Percentiles rank a stretch among this genome's conserved stretches.
These are phyloP conservation scores for Nemopilema nomurai DNA, from an alignment of 30 jellyfish, hydroid and myxozoan species.

Conservation along the genomic window DNA sequence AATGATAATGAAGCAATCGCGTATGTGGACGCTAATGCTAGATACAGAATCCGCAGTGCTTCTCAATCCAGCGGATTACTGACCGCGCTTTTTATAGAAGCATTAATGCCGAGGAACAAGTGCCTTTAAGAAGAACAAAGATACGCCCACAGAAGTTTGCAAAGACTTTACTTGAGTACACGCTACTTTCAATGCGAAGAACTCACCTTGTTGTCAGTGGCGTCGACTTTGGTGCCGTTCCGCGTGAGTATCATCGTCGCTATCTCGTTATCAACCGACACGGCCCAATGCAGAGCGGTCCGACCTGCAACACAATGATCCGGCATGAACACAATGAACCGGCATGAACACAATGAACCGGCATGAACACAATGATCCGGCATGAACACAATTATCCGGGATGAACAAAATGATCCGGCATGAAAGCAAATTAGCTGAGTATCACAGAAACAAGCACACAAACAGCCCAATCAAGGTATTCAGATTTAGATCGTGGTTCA, in stretches of 20 bases:
- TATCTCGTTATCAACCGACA: constrained; percentile 66
- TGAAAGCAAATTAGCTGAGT: no score
- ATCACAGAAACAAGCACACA: no score
- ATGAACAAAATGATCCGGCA: no score
- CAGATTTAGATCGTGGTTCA: no score
- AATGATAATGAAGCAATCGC: no score
- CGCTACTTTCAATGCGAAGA: background rate
- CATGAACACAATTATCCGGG: background rate
- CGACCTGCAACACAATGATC: constrained; percentile 38
- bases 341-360: background rate
- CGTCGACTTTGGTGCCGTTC: constrained; percentile 88
- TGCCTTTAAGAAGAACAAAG: background rate
- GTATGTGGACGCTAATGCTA: no score
- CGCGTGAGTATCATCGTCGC: constrained; percentile 68
- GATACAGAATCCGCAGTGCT: no score
- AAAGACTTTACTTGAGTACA: background rate
- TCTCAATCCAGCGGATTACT: no score
- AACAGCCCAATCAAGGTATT: no score
- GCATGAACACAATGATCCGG: no score
- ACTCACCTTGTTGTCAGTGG: constrained; percentile 77
- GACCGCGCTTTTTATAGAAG: no score
- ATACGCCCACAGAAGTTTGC: constrained; percentile 13
- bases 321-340: constrained; percentile 83
- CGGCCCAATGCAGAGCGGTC: constrained; percentile 88
- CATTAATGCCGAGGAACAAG: no score